Percentiles rank a stretch among this genome's conserved stretches.
phyloP scores from a whole-genome alignment of 1,140 invertebrate genomes.

The Subanguina moxae region DNA sequence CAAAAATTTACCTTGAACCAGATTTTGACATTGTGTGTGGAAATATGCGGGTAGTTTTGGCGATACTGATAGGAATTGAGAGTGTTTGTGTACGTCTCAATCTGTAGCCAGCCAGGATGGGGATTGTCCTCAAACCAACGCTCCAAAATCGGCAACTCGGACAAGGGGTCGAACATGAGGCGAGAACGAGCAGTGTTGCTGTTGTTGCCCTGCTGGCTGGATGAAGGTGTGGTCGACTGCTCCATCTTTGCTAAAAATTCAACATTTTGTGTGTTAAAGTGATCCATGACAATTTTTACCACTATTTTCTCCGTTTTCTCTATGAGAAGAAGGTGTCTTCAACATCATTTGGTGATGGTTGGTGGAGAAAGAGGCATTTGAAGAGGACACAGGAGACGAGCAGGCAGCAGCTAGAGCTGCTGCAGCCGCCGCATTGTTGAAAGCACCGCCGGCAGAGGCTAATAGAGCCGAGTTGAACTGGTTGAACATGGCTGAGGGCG shows the following conservation, averaged over 20 bases:
- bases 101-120: constrained; percentile 57
- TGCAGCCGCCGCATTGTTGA: not conserved
- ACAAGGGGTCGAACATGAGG: constrained; percentile 58
- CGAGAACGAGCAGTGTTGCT: constrained; percentile 49
- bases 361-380: not conserved
- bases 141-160: constrained; percentile 53
- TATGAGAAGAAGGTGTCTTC: not conserved
- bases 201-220: constrained; percentile 2
- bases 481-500: constrained; percentile 9
- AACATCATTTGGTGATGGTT: not conserved
- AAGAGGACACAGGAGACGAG: not conserved
- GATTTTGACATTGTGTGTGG: constrained; percentile 57
- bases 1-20: constrained; percentile 49
- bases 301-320: not conserved
- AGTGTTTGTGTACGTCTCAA: constrained; percentile 54
- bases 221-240: not conserved
- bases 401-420: constrained; percentile 1
- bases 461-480: constrained; percentile 6
- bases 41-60: constrained; percentile 56
- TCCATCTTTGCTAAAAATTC: constrained; percentile 4
- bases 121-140: constrained; percentile 56
- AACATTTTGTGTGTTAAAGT: too few relatives aligned
- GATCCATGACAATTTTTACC: constrained; percentile 2
- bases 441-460: constrained; percentile 5
- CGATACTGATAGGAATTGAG: constrained; percentile 50